A percentile compares a stretch with the other conserved stretches of the same genome.
phyloP scores from a whole-genome alignment of 1,140 invertebrate species.

The Cyphomyrmex costatus region DNA sequence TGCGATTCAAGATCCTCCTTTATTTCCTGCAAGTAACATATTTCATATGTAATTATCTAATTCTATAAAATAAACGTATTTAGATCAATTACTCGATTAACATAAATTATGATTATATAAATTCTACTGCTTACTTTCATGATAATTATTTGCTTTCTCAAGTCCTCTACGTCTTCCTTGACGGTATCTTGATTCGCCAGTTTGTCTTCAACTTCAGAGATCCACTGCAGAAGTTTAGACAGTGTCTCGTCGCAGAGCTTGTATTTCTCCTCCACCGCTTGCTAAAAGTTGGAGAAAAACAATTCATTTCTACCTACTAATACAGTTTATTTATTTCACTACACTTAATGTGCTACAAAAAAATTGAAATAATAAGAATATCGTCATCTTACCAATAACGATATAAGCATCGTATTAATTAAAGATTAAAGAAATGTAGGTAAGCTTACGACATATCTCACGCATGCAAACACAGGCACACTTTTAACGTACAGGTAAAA shows the following conservation, averaged over 20 bases:
- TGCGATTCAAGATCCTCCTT: conserved; percentile 97
- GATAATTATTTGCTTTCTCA: conserved; percentile 95
- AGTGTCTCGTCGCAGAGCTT: conserved; percentile 95
- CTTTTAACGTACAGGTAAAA: conserved; percentile 79
- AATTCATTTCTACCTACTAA: conserved; percentile 57
- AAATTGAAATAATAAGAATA: conserved; percentile 44
- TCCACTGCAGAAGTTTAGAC: conserved; percentile 95
- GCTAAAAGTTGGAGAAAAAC: conserved; percentile 87
- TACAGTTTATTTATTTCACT: conserved; percentile 2
- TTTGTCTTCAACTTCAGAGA: conserved; percentile 94
- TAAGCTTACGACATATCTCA: conserved; percentile 84
- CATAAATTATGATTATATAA: not conserved
- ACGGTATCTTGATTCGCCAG: conserved; percentile 95
- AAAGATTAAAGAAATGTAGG: conserved; percentile 71
- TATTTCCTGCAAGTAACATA: conserved; percentile 89
- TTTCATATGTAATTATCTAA: not conserved
- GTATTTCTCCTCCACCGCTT: conserved; percentile 98
- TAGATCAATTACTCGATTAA: not conserved
- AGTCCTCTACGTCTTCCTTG: conserved; percentile 95
- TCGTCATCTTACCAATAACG: conserved; percentile 83
- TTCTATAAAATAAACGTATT: not conserved
- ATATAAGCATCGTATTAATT: conserved; percentile 60
- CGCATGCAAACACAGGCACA: conserved; percentile 86
- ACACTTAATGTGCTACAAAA: conserved; percentile 60
- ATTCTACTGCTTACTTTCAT: conserved; percentile 90